These are phyloP conservation scores for Meloe dianella DNA, from an alignment of 2,888 invertebrate genomes.

Conservation along the genomic window DNA sequence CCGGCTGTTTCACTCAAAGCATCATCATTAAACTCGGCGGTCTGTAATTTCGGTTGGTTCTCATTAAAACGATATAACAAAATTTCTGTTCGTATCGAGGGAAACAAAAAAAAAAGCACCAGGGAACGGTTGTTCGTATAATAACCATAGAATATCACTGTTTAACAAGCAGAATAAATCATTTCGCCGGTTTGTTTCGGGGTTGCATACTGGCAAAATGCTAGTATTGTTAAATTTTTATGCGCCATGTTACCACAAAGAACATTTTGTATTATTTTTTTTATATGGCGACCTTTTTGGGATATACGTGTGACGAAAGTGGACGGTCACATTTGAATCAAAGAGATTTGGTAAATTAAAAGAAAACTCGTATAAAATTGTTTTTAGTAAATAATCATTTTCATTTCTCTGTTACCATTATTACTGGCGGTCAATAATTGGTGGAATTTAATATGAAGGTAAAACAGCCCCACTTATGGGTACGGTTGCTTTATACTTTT, in stretches of 20 bases:
- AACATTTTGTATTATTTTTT: background rate
- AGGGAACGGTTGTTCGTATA: constrained; percentile 11
- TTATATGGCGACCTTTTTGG: background rate
- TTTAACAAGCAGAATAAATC: constrained; percentile 20
- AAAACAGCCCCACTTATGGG: no score
- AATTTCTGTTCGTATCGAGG: background rate
- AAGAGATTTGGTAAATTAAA: no score
- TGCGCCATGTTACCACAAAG: constrained; percentile 23
- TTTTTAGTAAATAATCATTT: no score
- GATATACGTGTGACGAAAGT: constrained; percentile 28
- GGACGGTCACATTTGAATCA: constrained; percentile 10
- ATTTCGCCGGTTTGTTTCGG: constrained; percentile 11
- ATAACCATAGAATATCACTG: constrained; percentile 17
- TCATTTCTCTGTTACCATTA: no score
- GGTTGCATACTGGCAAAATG: constrained; percentile 7
- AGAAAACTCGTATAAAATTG: no score
- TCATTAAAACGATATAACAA: constrained; percentile 7
- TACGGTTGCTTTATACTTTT: no score
- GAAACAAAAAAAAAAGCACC: background rate
- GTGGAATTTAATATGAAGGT: background rate
- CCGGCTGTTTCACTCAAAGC: background rate
- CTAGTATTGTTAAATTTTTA: constrained; percentile 27
- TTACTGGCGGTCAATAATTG: background rate
- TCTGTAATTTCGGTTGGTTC: constrained; percentile 3
- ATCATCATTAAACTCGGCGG: background rate